Percentiles rank a stretch among this genome's conserved stretches.
phyloP scores from a whole-genome alignment of 2,797 vertebrate species.

The Alcedo quadribrachys region DNA sequence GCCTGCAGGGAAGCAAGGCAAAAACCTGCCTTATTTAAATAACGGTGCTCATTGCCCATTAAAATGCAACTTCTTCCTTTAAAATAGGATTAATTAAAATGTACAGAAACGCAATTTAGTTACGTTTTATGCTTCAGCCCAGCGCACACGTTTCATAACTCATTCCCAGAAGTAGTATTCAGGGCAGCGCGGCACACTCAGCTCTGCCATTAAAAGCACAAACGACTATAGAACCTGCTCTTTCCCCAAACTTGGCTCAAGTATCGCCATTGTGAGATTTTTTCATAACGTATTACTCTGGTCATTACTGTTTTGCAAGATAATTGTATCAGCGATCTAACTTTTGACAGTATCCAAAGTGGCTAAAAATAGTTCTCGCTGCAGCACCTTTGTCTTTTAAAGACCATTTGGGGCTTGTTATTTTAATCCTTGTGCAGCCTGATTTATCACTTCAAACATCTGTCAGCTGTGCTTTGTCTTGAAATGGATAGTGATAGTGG shows the following conservation, averaged over 20 bases:
- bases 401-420: conserved; percentile 75
- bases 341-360: conserved; percentile 51
- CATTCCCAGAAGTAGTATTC: conserved; percentile 37
- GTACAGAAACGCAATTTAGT: conserved; percentile 30
- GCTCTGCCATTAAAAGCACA: conserved; percentile 37
- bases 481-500: conserved; percentile 75
- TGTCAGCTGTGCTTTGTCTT: conserved; percentile 80
- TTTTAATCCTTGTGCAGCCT: conserved; percentile 75
- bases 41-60: conserved; percentile 32
- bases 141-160: background rate
- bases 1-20: background rate
- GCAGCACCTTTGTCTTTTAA: conserved; percentile 74
- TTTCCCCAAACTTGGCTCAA: conserved; percentile 39
- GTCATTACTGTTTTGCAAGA: conserved; percentile 37
- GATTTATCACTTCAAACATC: conserved; percentile 81
- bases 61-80: conserved; percentile 46
- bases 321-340: conserved; percentile 55
- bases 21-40: conserved; percentile 39
- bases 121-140: conserved; percentile 40
- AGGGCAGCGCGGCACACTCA: background rate
- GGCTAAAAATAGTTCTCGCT: conserved; percentile 64
- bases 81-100: conserved; percentile 65
- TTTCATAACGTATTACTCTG: conserved; percentile 21
- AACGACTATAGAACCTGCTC: conserved; percentile 34
- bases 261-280: conserved; percentile 35